A percentile compares a stretch with the other conserved stretches of the same genome.
Evolutionary conservation across 2,888 invertebrate genomes (phyloP).

Genomic region (Diaphora mendica): DNA sequence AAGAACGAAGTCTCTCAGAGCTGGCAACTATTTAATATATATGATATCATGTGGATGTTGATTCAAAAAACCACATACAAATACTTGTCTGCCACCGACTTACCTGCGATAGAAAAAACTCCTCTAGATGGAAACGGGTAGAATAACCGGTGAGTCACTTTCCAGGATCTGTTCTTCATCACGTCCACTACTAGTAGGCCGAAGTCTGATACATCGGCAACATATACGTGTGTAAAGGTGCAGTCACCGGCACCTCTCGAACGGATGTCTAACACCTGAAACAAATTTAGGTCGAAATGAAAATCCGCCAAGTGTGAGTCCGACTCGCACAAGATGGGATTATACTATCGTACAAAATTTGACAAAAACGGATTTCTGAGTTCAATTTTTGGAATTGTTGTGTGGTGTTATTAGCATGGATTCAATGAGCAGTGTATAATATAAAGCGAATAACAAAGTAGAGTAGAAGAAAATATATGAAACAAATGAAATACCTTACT

Average conservation of each 20-base stretch:
- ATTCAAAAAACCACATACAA: not conserved
- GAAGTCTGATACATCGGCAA: conserved; percentile 89
- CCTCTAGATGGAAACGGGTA: conserved; percentile 89
- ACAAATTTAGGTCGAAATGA: not conserved
- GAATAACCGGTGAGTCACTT: conserved; percentile 87
- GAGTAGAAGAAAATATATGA: too few species aligned
- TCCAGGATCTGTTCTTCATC: conserved; percentile 86
- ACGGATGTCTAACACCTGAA: conserved; percentile 87
- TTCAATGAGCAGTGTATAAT: too few species aligned
- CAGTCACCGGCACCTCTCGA: conserved; percentile 78
- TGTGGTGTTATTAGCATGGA: too few species aligned
- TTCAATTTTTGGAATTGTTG: too few species aligned
- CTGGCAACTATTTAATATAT: too few species aligned
- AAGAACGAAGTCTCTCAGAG: too few species aligned
- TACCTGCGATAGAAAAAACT: conserved; percentile 87
- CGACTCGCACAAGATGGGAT: too few species aligned
- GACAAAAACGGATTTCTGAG: too few species aligned
- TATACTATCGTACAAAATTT: too few species aligned
- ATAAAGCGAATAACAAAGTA: too few species aligned
- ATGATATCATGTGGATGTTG: too few species aligned
- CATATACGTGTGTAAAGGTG: conserved; percentile 88
- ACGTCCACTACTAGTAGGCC: conserved; percentile 89
- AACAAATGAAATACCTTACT: too few species aligned
- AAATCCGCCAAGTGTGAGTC: not conserved
- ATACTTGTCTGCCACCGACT: not conserved